Base-by-base conservation (phyloP, 2,797 vertebrate species). In the Sebastolobus alascanus region DNA sequence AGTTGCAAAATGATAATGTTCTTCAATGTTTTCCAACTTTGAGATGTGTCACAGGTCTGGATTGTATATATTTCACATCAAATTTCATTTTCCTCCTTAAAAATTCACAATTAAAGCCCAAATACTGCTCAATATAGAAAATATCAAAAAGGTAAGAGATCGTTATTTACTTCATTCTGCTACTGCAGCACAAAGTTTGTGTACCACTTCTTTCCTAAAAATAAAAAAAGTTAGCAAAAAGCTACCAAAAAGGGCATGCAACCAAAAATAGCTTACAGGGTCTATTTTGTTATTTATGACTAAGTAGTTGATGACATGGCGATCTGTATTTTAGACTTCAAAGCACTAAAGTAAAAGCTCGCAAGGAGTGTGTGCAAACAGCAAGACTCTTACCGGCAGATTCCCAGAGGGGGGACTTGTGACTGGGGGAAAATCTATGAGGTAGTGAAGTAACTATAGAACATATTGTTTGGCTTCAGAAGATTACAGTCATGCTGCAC, bases 221-320 rank as follows among this genome's bases (percentile, higher is more conserved):
- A 25, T 25, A 31, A 64, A 67, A 63, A 61, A 37, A 80, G 31
- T 40, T 40, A 66, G 4, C 22, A 58, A 70, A 80, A 79, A 58
- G 46, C 37, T 69, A 35, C 60, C 46, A 61, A 73, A 52, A 43
- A 46, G 73, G 7, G n/a, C 54, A 58, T 13, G 20, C 35, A 82
- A 77, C 72, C 37, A 77, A 76, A 76, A 84, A 80, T 75, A 86
- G 66, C 76, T 75, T 40, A 33, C 56, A 63, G 56, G 66, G 27
- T 71, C 27, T 70, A 46, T 80, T 72, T 69, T 70, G 58, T 79
- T 76, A 84, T 81, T 86, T 78, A 77, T 80, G 75, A 73, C 55
- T 27, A 68, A 63, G 68, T 58, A 79, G 61, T 11, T 80, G 68
- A 88, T 75, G 81, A 78, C 38, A 25, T 76, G 56, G 65, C 20